A percentile compares a stretch with the other conserved stretches of the same genome.
Evolutionary conservation across 2,888 invertebrate genomes (phyloP).

Genomic region (Gymnosoma rotundatum): DNA sequence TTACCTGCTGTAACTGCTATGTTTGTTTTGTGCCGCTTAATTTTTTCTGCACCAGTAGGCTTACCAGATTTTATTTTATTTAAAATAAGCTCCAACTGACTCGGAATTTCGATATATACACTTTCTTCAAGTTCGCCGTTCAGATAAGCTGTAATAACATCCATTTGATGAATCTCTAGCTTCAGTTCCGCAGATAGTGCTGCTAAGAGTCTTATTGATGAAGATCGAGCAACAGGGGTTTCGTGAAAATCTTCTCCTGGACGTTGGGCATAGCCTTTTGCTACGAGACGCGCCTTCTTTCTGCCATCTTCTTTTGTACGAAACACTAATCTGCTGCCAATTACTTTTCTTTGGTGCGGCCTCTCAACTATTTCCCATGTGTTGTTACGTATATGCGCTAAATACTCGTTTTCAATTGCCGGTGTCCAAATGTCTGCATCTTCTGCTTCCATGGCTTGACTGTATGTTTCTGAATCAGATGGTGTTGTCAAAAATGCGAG

Average conservation of each 20-base stretch:
- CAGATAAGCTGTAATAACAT: no score
- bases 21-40: no score
- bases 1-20: no score
- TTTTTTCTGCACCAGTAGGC: no score
- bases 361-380: conserved; percentile 69
- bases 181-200: not conserved
- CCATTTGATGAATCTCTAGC: no score
- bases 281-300: conserved; percentile 45
- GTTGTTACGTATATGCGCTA: conserved; percentile 61
- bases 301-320: conserved; percentile 60
- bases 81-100: no score
- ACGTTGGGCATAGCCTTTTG: conserved; percentile 68
- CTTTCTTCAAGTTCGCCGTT: no score
- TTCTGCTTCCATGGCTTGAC: conserved; percentile 20
- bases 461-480: conserved; percentile 35
- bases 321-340: conserved; percentile 56
- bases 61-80: no score
- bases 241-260: conserved; percentile 16
- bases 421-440: conserved; percentile 47
- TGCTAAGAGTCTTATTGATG: not conserved
- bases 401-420: conserved; percentile 67
- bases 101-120: no score
- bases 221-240: not conserved
- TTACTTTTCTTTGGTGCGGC: conserved; percentile 57
- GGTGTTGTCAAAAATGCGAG: conserved; percentile 23